Evolutionary conservation across 2,113 vertebrate genomes (phyloP).

Genomic region (Odocoileus hemionus): DNA sequence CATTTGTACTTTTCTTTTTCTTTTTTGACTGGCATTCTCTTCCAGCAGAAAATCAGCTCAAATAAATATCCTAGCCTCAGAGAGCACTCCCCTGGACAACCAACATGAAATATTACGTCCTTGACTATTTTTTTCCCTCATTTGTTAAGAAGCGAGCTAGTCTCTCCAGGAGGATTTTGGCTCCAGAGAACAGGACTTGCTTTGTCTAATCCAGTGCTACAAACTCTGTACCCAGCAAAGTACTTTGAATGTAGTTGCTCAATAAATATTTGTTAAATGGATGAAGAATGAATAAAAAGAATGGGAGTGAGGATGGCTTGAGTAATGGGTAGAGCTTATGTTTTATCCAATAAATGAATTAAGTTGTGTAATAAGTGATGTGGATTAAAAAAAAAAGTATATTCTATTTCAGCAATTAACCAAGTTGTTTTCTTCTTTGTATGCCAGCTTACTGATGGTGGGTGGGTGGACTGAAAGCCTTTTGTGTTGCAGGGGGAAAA

Average conservation of each 20-base stretch:
- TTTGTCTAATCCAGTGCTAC: background rate
- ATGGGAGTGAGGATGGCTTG: background rate
- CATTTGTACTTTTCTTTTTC: background rate
- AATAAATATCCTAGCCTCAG: background rate
- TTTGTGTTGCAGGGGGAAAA: background rate
- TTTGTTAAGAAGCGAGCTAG: background rate
- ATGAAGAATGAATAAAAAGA: background rate
- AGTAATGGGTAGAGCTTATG: background rate
- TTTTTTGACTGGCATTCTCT: background rate
- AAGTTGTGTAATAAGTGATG: background rate
- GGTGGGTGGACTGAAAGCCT: background rate
- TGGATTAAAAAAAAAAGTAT: background rate
- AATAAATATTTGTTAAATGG: slow-evolving; percentile 15
- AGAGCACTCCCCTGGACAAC: background rate
- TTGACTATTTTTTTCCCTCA: background rate
- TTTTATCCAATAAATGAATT: background rate
- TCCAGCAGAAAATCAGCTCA: background rate
- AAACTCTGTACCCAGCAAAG: background rate
- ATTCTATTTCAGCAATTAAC: background rate
- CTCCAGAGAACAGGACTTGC: background rate
- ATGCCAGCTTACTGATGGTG: background rate
- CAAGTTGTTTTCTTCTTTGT: background rate
- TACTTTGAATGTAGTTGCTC: slow-evolving; percentile 7
- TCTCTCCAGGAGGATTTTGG: background rate
- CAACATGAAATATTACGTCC: background rate